Conservation (phyloP, 2,113 vertebrate species). For the Trematomus loennbergii region DNA sequence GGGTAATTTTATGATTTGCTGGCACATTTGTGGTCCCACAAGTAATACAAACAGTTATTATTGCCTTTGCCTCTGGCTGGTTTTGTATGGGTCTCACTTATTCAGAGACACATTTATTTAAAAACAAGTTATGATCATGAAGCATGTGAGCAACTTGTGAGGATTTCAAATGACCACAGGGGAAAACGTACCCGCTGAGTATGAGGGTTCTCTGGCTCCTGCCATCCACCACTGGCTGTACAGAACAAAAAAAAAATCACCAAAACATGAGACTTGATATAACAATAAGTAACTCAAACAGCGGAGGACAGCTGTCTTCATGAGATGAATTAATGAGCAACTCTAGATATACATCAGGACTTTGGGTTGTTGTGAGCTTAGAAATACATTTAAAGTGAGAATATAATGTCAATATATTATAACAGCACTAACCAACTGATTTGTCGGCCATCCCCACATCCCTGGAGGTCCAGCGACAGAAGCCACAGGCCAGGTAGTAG, state of each 20-base stretch:
- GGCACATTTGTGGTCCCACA: too few species aligned
- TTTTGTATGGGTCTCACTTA: neutral
- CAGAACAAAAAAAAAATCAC: conserved; percentile 29
- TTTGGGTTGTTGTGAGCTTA: neutral
- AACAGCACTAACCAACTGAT: conserved; percentile 90
- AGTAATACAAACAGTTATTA: neutral
- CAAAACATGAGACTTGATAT: neutral
- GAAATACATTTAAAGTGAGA: too few species aligned
- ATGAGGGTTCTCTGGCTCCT: conserved; percentile 96
- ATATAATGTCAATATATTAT: neutral
- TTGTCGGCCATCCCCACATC: conserved; percentile 99
- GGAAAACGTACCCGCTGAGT: conserved; percentile 89
- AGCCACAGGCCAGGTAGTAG: conserved; percentile 97
- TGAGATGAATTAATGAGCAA: neutral
- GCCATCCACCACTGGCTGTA: conserved; percentile 98
- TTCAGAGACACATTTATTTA: conserved; percentile 20
- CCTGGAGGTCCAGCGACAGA: conserved; percentile 98
- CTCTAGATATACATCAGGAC: neutral
- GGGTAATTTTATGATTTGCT: too few species aligned
- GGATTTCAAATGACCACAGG: conserved; percentile 25
- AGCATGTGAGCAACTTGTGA: conserved; percentile 70
- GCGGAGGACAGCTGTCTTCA: neutral
- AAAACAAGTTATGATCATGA: conserved; percentile 34
- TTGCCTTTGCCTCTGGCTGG: neutral
- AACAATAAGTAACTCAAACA: neutral